phyloP scores from a whole-genome alignment of 2,888 invertebrate species.

The Ichneumon xanthorius region DNA sequence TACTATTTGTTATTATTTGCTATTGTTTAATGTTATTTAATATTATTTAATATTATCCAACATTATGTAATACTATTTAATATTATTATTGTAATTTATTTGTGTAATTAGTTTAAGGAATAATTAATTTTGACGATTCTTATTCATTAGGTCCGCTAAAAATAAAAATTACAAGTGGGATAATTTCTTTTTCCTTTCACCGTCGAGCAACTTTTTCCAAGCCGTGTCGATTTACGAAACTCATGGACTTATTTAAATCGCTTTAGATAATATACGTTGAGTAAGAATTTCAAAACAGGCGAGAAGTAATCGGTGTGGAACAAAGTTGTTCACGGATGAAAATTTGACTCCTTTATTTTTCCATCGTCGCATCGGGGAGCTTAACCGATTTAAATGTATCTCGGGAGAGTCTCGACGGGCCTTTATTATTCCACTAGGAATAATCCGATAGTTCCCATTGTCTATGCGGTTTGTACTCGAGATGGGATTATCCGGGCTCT shows the following conservation, averaged over 20 bases:
- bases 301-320: background rate
- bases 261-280: background rate
- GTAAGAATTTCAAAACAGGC: background rate
- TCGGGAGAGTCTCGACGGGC: background rate
- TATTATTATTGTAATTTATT: background rate
- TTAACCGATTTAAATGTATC: constrained; percentile 30
- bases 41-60: background rate
- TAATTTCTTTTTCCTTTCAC: background rate
- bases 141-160: background rate
- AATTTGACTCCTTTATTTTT: constrained; percentile 2
- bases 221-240: background rate
- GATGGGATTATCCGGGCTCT: constrained; percentile 38
- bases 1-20: background rate
- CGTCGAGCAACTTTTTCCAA: background rate
- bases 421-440: constrained; percentile 49
- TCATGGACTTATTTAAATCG: background rate
- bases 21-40: background rate
- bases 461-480: constrained; percentile 61
- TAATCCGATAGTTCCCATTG: constrained; percentile 53
- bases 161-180: background rate
- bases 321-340: background rate
- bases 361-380: background rate
- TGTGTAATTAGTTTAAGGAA: background rate
- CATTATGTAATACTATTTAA: background rate
- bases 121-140: background rate